Conservation (phyloP, 1,140 invertebrate genomes). For the Dendroctonus ponderosae region DNA sequence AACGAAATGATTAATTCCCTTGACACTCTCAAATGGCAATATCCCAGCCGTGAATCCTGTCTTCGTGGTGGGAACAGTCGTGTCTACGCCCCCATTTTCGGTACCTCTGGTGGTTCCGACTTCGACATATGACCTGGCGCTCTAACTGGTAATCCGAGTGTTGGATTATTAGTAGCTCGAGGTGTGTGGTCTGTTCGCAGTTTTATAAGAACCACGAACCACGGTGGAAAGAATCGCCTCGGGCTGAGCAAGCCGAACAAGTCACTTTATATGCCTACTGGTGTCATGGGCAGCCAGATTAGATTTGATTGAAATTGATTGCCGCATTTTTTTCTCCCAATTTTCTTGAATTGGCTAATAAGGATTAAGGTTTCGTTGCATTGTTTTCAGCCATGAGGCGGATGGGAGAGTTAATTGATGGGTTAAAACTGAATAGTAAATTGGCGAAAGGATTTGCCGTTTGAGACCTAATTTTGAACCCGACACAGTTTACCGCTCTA, state of each 20-base stretch:
- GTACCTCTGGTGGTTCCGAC: constrained; percentile 1
- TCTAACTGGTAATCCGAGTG: constrained; percentile 14
- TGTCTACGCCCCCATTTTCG: constrained; percentile 14
- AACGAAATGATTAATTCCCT: constrained; percentile 15
- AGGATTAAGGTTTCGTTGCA: too few species aligned
- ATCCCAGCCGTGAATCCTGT: constrained; percentile 15
- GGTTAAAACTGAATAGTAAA: too few species aligned
- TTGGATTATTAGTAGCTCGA: constrained; percentile 11
- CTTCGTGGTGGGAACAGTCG: constrained; percentile 12
- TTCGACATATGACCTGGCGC: constrained; percentile 20
- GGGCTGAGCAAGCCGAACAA: constrained; percentile 6
- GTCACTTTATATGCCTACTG: not conserved
- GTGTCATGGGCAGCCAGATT: constrained; percentile 5
- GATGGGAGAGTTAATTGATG: too few species aligned
- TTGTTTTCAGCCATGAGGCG: too few species aligned
- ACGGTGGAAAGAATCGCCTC: not conserved
- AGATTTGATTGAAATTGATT: not conserved
- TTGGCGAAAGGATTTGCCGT: too few species aligned
- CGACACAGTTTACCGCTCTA: too few species aligned
- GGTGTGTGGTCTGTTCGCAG: constrained; percentile 20
- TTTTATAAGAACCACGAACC: constrained; percentile 4
- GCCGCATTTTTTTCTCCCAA: not conserved
- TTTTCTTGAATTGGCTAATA: too few species aligned
- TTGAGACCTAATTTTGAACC: too few species aligned
- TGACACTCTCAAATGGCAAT: constrained; percentile 4